These are phyloP conservation scores for Semibalanus balanoides DNA, from an alignment of 1,140 invertebrate genomes.

Conservation along the genomic window DNA sequence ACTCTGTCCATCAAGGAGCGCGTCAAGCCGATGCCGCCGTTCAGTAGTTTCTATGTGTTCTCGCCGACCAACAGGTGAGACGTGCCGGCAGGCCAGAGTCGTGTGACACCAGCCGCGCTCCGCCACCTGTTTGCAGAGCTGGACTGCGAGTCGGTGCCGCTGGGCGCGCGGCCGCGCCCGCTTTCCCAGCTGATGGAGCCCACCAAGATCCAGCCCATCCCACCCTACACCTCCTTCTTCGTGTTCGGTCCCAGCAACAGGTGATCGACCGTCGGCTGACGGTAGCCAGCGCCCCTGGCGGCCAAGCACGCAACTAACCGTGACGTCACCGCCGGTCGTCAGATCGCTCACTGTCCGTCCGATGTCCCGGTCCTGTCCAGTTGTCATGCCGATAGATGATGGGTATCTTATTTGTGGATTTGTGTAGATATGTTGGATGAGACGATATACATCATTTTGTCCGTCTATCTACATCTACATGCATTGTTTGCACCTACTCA, in stretches of 20 bases:
- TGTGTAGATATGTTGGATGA: too few species aligned
- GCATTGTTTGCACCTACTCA: too few species aligned
- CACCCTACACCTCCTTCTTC: constrained; percentile 87
- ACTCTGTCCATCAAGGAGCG: constrained; percentile 40
- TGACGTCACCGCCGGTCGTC: too few species aligned
- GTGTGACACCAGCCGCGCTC: too few species aligned
- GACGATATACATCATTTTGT: too few species aligned
- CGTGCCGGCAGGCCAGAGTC: too few species aligned
- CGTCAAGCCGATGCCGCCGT: constrained; percentile 48
- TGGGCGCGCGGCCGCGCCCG: constrained; percentile 41
- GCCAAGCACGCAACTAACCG: too few species aligned
- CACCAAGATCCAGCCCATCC: constrained; percentile 82
- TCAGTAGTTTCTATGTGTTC: constrained; percentile 46
- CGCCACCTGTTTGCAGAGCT: too few species aligned
- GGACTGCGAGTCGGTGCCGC: constrained; percentile 44
- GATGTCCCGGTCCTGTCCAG: constrained; percentile 15
- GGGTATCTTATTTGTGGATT: too few species aligned
- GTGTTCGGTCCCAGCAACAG: constrained; percentile 88
- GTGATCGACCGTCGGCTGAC: constrained; percentile 35
- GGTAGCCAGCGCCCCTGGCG: background rate
- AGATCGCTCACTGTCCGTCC: constrained; percentile 8
- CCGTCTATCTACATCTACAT: too few species aligned
- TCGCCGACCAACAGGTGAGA: constrained; percentile 32
- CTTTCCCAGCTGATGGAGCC: constrained; percentile 66
- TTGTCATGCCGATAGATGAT: too few species aligned